Percentiles rank a stretch among this genome's conserved stretches.
Evolutionary conservation across 2,888 invertebrate species (phyloP).

Genomic region (Xanthia togata): DNA sequence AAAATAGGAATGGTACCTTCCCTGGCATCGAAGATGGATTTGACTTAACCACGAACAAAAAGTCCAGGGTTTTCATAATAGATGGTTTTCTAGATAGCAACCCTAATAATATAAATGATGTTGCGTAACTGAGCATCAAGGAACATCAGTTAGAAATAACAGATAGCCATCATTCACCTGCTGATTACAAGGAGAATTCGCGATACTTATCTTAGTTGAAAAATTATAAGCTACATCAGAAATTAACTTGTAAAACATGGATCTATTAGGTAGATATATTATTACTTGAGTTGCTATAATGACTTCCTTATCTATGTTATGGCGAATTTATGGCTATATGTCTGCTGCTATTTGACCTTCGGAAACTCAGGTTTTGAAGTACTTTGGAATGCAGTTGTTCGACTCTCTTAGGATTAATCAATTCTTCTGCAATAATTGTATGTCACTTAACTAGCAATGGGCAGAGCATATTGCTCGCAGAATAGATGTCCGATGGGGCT

Average conservation of each 20-base stretch:
- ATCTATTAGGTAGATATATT: slow-evolving; percentile 57
- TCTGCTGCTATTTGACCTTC: slow-evolving; percentile 38
- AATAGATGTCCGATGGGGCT: too few relatives aligned
- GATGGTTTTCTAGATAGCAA: not conserved
- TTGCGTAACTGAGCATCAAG: slow-evolving; percentile 28
- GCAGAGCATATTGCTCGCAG: too few relatives aligned
- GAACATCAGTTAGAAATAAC: slow-evolving; percentile 39
- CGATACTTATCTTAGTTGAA: slow-evolving; percentile 52
- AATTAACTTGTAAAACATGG: slow-evolving; percentile 56
- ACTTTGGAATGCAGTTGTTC: not conserved
- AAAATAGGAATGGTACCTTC: not conserved
- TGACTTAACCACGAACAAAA: not conserved
- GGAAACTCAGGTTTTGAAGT: not conserved
- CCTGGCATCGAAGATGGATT: not conserved
- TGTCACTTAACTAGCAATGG: too few relatives aligned
- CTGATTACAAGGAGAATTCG: slow-evolving; percentile 46
- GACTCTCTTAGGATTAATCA: not conserved
- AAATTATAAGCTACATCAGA: slow-evolving; percentile 65
- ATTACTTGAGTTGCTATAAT: slow-evolving; percentile 46
- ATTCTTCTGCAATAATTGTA: not conserved
- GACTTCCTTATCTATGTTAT: slow-evolving; percentile 41
- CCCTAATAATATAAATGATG: slow-evolving; percentile 27
- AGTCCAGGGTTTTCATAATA: not conserved
- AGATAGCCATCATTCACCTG: slow-evolving; percentile 24
- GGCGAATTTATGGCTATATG: slow-evolving; percentile 26